A percentile compares a stretch with the other conserved stretches of the same genome.
These are phyloP conservation scores for Atrichornis clamosus DNA, from an alignment of 2,113 vertebrate genomes.

Conservation along the genomic window DNA sequence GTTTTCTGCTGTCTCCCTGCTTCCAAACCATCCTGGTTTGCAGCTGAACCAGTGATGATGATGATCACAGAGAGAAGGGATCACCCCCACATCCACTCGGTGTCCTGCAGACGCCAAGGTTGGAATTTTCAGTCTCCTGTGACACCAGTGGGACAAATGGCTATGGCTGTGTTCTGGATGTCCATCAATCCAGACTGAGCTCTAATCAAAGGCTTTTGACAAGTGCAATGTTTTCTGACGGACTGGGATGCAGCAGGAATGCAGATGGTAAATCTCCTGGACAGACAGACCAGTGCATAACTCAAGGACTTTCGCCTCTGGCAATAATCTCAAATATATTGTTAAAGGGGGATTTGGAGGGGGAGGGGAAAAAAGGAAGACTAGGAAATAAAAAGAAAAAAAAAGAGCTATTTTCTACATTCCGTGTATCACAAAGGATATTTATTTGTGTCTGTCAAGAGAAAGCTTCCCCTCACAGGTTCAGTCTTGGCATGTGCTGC, in stretches of 20 bases:
- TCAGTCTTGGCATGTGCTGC: fast-evolving
- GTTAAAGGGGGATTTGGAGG: not conserved
- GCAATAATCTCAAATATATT: not conserved
- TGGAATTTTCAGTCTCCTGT: not conserved
- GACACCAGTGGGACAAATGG: not conserved
- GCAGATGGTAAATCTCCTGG: not conserved
- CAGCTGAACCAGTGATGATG: not conserved
- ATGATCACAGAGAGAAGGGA: not conserved
- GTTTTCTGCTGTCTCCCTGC: not conserved
- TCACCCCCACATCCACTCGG: fast-evolving
- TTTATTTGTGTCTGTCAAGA: not conserved
- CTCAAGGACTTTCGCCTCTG: not conserved
- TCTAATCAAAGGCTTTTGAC: not conserved
- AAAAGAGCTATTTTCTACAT: not conserved
- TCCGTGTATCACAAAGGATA: not conserved
- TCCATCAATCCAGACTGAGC: not conserved
- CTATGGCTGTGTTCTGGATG: not conserved
- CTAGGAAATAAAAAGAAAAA: not conserved
- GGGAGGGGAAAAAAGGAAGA: not conserved
- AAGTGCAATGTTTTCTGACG: not conserved
- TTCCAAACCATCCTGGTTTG: not conserved
- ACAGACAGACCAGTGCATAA: not conserved
- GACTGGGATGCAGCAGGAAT: not conserved
- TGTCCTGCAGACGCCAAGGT: not conserved
- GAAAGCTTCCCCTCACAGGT: not conserved